Percentiles rank a stretch among this genome's conserved stretches.
These are phyloP conservation scores for Achroia grisella DNA, from an alignment of 1,140 invertebrate species.

Conservation along the genomic window DNA sequence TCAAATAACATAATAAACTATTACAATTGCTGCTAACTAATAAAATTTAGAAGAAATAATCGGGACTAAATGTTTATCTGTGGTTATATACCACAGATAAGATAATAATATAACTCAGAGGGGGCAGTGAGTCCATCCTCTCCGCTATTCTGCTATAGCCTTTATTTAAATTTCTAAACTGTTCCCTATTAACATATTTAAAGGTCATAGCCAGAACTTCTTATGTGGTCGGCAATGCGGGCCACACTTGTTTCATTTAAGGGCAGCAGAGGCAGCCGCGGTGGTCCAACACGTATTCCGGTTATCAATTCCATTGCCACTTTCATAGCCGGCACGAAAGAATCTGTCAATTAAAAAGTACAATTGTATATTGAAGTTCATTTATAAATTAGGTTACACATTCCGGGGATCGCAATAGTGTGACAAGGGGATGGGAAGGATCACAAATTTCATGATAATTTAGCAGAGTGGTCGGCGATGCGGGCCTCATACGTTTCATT, in stretches of 20 bases:
- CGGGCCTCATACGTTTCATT: conserved; percentile 26
- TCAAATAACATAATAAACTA: no score
- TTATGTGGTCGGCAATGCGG: conserved; percentile 7
- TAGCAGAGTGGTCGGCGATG: conserved; percentile 10
- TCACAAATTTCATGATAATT: background rate
- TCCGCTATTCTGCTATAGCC: no score
- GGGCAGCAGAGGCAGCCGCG: conserved; percentile 64
- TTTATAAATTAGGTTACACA: background rate
- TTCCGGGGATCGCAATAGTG: background rate
- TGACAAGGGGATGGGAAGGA: no score
- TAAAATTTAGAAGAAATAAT: no score
- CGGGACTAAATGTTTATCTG: no score
- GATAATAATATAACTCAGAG: no score
- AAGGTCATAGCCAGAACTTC: background rate
- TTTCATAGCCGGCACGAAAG: conserved; percentile 78
- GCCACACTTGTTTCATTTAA: conserved; percentile 39
- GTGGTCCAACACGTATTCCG: conserved; percentile 73
- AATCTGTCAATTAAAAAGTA: conserved; percentile 49
- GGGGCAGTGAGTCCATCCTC: no score
- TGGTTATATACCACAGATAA: no score
- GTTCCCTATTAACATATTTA: no score
- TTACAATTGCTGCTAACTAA: no score
- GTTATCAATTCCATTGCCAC: conserved; percentile 74
- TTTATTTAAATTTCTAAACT: no score
- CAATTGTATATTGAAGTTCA: background rate